Base-by-base conservation (phyloP, 2,888 invertebrate genomes). In the Eurois occulta region DNA sequence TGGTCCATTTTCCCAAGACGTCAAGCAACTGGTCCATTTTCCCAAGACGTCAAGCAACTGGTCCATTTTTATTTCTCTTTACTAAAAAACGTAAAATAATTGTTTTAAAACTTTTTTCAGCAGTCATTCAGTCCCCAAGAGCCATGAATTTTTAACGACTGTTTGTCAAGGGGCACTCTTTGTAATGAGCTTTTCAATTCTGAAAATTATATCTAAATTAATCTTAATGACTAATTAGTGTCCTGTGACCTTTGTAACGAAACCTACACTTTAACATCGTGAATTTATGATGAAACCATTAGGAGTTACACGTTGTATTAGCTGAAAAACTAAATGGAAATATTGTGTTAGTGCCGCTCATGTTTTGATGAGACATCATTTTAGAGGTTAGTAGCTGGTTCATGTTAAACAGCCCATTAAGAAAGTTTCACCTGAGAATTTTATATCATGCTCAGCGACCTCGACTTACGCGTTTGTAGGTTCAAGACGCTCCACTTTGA, bases 131-230 rank as follows among this genome's bases (percentile, higher is more conserved):
- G 46, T 77, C 60, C 74, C 66, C 70, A 21, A 67, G 80, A 79
- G 84, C 62, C 70, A 48, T 86, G 86, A 84, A 84, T 86, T 75
- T 83, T 86, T 79, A 68, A 84, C 38, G 75, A 71, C 72, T 86
- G 67, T 86, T 86, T 84, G 69, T 58, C 41, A 74, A 78, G 62
- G 35, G 77, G 58, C 70, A 78, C 87, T 87, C 66, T 75, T 80
- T 65, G 24, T 80, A 87, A 86, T 68, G 66, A 87, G 74, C 24
- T 69, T 28, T 76, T 78, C 28, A 77, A 69, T 77, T 86, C 43
- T n/a, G 62, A 60, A 66, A 32, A 55, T 84, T 69, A 69, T 69
- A 43, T 70, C 43, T 46, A 72, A 76, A 72, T 77, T 78, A 68
- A 77, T 78, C 48, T 65, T 62, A 85, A 86, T 77, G 60, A 74